Conservation (phyloP, 2,888 invertebrate genomes). For the Clanis bilineata region DNA sequence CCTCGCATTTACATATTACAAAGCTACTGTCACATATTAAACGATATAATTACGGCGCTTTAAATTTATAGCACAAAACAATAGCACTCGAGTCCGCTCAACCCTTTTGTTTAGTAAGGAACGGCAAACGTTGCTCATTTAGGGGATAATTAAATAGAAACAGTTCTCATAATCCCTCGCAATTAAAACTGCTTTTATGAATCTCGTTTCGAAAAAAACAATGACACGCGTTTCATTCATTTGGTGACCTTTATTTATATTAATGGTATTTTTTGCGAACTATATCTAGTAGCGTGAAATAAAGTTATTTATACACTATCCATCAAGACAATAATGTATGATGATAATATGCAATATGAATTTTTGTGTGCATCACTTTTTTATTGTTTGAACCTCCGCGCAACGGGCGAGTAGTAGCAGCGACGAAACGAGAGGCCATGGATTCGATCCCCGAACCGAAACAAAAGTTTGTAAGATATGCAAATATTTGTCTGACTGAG, state of each 20-base stretch:
- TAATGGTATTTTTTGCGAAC: background rate
- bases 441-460: too few relatives aligned
- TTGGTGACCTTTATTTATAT: slow-evolving; percentile 27
- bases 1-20: slow-evolving; percentile 75
- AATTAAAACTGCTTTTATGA: slow-evolving; percentile 61
- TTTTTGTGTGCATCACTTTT: too few relatives aligned
- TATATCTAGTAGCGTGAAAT: background rate
- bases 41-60: slow-evolving; percentile 74
- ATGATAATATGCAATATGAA: background rate
- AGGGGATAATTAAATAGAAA: slow-evolving; percentile 73
- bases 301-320: background rate
- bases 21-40: slow-evolving; percentile 78
- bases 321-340: background rate
- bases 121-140: slow-evolving; percentile 69
- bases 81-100: slow-evolving; percentile 55
- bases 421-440: too few relatives aligned
- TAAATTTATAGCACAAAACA: slow-evolving; percentile 80
- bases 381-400: too few relatives aligned
- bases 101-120: slow-evolving; percentile 64
- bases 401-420: too few relatives aligned
- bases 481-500: too few relatives aligned
- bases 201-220: slow-evolving; percentile 47
- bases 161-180: slow-evolving; percentile 71
- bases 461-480: too few relatives aligned
- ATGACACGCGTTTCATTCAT: slow-evolving; percentile 34